A percentile compares a stretch with the other conserved stretches of the same genome.
Evolutionary conservation across 92 coral and sea anemone genomes (phyloP).

Genomic region (Porites divaricata): DNA sequence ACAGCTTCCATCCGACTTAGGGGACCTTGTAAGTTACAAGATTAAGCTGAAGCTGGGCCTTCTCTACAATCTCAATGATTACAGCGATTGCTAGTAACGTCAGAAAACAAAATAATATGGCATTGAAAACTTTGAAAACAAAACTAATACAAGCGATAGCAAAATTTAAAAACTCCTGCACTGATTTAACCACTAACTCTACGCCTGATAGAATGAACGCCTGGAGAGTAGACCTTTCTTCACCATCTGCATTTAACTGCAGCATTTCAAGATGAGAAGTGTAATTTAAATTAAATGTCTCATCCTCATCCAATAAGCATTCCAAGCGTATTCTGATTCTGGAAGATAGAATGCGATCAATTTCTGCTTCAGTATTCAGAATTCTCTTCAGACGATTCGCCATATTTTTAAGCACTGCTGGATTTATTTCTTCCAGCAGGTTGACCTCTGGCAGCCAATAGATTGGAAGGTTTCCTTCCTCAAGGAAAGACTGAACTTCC

Average conservation of each 20-base stretch:
- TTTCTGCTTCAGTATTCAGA: conserved; percentile 40
- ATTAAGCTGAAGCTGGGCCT: not conserved
- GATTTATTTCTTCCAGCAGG: conserved; percentile 41
- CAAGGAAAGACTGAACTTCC: not conserved
- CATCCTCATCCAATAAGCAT: not conserved
- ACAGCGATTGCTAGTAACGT: not conserved
- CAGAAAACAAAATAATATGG: not conserved
- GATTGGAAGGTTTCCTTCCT: conserved; percentile 35
- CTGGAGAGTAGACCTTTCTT: not conserved
- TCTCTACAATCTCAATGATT: not conserved
- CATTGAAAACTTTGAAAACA: not conserved
- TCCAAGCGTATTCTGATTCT: not conserved
- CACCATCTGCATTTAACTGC: not conserved
- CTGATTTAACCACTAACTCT: not conserved
- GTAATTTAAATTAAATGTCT: too few relatives aligned
- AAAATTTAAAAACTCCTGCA: not conserved
- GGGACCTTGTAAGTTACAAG: too few relatives aligned
- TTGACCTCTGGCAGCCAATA: conserved; percentile 57
- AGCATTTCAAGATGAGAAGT: too few relatives aligned
- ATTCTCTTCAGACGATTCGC: conserved; percentile 51
- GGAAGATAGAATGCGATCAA: conserved; percentile 21
- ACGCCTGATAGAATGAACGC: not conserved
- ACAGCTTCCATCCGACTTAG: too few relatives aligned
- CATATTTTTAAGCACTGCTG: conserved; percentile 49
- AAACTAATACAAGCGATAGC: not conserved